Percentiles rank a stretch among this genome's conserved stretches.
phyloP scores from a whole-genome alignment of 2,797 vertebrate species.

The Ispidina picta region DNA sequence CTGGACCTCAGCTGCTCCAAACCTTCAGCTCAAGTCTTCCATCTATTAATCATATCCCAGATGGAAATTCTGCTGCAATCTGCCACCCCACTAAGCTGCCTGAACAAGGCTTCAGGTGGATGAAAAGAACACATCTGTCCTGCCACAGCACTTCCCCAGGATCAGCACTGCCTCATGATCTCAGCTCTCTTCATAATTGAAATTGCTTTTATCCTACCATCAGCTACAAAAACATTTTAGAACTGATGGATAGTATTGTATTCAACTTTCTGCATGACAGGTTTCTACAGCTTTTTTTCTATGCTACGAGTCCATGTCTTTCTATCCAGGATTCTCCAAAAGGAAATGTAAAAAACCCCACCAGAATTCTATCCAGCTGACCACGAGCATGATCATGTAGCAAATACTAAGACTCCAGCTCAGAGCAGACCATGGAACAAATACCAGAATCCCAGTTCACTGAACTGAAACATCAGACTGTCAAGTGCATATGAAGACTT shows the following conservation, averaged over 20 bases:
- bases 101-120: neutral
- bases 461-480: neutral
- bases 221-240: neutral
- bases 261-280: neutral
- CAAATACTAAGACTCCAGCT: neutral
- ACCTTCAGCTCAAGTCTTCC: neutral
- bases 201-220: neutral
- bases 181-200: neutral
- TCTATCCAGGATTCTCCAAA: neutral
- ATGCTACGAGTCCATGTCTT: neutral
- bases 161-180: neutral
- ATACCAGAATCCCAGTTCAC: neutral
- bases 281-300: neutral
- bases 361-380: neutral
- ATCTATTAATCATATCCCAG: neutral
- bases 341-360: neutral
- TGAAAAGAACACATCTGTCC: neutral
- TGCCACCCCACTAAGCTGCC: neutral
- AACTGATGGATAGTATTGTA: neutral
- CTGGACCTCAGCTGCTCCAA: neutral
- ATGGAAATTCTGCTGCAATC: neutral
- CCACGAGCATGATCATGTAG: fast-evolving
- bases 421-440: neutral
- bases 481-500: neutral
- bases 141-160: neutral